Percentiles rank a stretch among this genome's conserved stretches.
Evolutionary conservation across 1,140 invertebrate species (phyloP).

Genomic region (Protaetia brevitarsis): DNA sequence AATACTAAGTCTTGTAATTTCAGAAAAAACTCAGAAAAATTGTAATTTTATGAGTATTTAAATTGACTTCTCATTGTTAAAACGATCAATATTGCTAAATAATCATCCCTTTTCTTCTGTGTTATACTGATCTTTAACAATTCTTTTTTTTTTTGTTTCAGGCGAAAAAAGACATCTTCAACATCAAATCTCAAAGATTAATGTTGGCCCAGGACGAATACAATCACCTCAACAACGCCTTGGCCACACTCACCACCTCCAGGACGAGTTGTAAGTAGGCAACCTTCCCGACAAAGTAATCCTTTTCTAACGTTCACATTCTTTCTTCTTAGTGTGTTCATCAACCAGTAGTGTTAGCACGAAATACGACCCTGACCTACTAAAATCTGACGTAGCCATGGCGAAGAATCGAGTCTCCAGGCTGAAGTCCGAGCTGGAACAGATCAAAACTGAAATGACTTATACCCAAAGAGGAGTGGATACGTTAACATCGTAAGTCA

Average conservation of each 20-base stretch:
- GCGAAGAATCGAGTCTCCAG: conserved; percentile 85
- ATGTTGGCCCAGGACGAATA: conserved; percentile 93
- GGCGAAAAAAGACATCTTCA: conserved; percentile 95
- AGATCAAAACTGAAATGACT: conserved; percentile 87
- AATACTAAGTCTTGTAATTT: too few relatives aligned
- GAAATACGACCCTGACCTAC: conserved; percentile 89
- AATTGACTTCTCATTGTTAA: too few relatives aligned
- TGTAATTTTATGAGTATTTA: too few relatives aligned
- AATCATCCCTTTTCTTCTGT: too few relatives aligned
- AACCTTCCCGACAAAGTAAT: background rate
- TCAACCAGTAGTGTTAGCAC: conserved; percentile 84
- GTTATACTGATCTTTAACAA: too few relatives aligned
- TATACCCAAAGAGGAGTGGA: conserved; percentile 90
- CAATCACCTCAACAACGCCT: conserved; percentile 85
- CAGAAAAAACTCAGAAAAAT: too few relatives aligned
- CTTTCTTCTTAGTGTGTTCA: conserved; percentile 74
- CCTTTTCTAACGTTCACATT: background rate
- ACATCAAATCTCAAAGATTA: conserved; percentile 91
- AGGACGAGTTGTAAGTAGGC: conserved; percentile 76
- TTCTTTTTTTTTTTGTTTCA: conserved; percentile 57
- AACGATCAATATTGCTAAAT: too few relatives aligned
- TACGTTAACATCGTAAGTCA: conserved; percentile 58
- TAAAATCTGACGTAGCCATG: conserved; percentile 87
- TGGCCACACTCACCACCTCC: conserved; percentile 78
- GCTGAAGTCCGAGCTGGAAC: conserved; percentile 85